Conservation (phyloP, 2,888 invertebrate genomes). For the Hylaea fasciaria region DNA sequence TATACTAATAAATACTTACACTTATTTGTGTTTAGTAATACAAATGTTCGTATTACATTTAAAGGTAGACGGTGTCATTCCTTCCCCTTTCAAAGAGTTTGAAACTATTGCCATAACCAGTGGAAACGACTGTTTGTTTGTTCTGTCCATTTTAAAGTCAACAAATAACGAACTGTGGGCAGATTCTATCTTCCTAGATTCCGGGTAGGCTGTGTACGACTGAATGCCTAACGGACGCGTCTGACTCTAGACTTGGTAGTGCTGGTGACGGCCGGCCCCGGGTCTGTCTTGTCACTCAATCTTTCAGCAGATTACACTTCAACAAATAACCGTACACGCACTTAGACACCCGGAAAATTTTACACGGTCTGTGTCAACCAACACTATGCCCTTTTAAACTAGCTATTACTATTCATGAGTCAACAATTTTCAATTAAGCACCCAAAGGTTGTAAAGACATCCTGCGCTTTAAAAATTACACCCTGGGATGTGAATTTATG, state of each 20-base stretch:
- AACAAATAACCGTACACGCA: slow-evolving; percentile 67
- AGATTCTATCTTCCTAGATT: slow-evolving; percentile 78
- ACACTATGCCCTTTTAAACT: slow-evolving; percentile 2
- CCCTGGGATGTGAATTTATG: slow-evolving; percentile 73
- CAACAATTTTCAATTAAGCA: slow-evolving; percentile 17
- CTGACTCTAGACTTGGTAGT: slow-evolving; percentile 57
- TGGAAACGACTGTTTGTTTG: slow-evolving; percentile 28
- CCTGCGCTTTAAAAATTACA: slow-evolving; percentile 64
- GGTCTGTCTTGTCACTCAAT: slow-evolving; percentile 73
- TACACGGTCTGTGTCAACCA: slow-evolving; percentile 31
- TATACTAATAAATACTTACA: slow-evolving; percentile 9
- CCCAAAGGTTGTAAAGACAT: slow-evolving; percentile 45
- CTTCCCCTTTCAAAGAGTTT: slow-evolving; percentile 5
- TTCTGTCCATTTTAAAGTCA: slow-evolving; percentile 54
- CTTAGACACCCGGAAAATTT: slow-evolving; percentile 64
- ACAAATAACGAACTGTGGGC: slow-evolving; percentile 61
- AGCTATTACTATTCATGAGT: slow-evolving; percentile 6
- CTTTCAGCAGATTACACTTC: slow-evolving; percentile 64
- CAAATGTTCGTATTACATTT: no score
- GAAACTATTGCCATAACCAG: slow-evolving; percentile 19
- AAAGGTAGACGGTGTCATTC: neutral
- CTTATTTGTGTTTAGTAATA: no score
- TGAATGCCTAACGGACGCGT: slow-evolving; percentile 80
- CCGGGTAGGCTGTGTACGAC: slow-evolving; percentile 67
- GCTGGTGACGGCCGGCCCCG: slow-evolving; percentile 58